Evolutionary conservation across 1,140 invertebrate species (phyloP).

Genomic region (Musca domestica): DNA sequence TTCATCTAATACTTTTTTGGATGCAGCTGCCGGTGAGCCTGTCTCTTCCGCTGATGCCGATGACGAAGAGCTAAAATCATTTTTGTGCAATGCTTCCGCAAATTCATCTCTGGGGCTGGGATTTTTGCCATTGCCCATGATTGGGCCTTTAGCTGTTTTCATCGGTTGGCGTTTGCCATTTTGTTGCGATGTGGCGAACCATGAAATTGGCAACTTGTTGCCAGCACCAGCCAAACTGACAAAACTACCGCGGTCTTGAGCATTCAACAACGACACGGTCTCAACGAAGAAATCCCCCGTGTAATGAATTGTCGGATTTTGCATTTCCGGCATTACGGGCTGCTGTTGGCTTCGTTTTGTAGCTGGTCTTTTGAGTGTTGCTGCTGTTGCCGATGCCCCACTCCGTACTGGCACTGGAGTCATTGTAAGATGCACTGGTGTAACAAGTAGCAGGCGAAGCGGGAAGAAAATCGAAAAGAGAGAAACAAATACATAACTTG

Average conservation of each 20-base stretch:
- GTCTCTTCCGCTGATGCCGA: not conserved
- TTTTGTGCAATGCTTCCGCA: not conserved
- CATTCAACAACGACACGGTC: conserved; percentile 22
- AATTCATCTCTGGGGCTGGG: not conserved
- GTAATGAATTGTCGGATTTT: conserved; percentile 17
- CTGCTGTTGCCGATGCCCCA: conserved; percentile 1
- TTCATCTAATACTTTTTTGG: not conserved
- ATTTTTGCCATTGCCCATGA: too few species aligned
- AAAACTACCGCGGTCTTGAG: conserved; percentile 29
- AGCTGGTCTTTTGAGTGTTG: not conserved
- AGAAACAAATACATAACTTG: conserved; percentile 1
- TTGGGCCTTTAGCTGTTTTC: not conserved
- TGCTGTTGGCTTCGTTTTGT: not conserved
- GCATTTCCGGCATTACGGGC: not conserved
- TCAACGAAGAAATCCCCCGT: conserved; percentile 29
- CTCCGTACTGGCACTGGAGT: not conserved
- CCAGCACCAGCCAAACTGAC: conserved; percentile 20
- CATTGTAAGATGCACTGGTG: conserved; percentile 3
- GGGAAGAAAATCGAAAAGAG: not conserved
- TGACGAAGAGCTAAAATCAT: not conserved
- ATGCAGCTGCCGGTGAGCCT: not conserved
- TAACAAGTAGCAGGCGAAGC: not conserved
- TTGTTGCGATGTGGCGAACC: conserved; percentile 24
- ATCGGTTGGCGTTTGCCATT: conserved; percentile 3
- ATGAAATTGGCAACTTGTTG: conserved; percentile 32